phyloP scores from a whole-genome alignment of 2,797 vertebrate genomes.

The Oryzias sinensis region DNA sequence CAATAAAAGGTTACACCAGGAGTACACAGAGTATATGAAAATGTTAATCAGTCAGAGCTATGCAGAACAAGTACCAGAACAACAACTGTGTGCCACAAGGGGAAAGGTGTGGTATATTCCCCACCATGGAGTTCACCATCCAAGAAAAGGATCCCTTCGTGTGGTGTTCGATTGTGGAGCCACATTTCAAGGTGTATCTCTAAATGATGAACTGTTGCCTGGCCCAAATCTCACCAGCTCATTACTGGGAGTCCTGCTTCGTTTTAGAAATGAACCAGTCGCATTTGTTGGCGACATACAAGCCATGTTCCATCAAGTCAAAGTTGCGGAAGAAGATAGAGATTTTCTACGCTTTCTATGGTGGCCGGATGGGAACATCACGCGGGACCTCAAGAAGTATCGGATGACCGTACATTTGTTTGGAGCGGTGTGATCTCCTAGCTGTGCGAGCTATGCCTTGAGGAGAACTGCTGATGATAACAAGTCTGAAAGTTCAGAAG shows the following conservation, averaged over 20 bases:
- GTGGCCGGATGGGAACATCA: neutral
- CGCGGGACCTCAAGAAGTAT: neutral
- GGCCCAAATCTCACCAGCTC: neutral
- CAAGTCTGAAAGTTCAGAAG: neutral
- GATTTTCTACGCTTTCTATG: neutral
- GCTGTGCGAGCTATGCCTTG: neutral
- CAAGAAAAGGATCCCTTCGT: neutral
- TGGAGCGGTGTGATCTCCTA: neutral
- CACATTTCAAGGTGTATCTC: neutral
- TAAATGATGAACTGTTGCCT: neutral
- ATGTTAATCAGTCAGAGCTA: no score
- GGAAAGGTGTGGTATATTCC: neutral
- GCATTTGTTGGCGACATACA: neutral
- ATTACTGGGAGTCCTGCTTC: neutral
- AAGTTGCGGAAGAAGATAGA: neutral
- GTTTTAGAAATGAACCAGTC: neutral
- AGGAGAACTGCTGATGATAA: neutral
- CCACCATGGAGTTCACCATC: neutral
- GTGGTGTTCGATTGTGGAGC: no score
- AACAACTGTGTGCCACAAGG: neutral
- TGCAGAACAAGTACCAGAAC: neutral
- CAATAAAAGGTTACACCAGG: no score
- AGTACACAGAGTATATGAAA: no score
- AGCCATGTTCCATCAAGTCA: neutral
- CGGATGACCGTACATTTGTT: neutral